Base-by-base conservation (phyloP, 2,113 vertebrate species). In the Picathartes gymnocephalus region DNA sequence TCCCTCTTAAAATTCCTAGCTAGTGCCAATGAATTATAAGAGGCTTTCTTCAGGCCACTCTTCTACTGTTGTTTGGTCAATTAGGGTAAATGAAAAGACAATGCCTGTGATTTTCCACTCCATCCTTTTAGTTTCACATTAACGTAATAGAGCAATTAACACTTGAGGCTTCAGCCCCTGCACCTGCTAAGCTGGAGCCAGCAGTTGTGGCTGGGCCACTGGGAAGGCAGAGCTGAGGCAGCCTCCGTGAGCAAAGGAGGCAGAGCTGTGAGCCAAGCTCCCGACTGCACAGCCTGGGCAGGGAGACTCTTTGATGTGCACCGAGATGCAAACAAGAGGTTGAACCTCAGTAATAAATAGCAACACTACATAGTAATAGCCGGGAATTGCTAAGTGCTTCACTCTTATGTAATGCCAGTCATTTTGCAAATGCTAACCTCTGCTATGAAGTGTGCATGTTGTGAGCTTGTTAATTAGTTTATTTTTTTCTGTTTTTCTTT, bases 91-190 rank as follows among this genome's bases (percentile, higher is more conserved):
- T 95, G 90, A 94, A 96, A 93, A 96, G 82, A 96, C 94, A 95
- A 96, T 94, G 86, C 76, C 88, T 42, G 61, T 86, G 92, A 96
- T 95, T 96, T 93, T 86, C 90, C 69, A 23, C 82, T 92, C 88
- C 69, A 92, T 94, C 79, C 88, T 76, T 92, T 81, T 83, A 92
- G 88, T 90, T 93, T 88, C 93, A 86, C 82, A 93, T 95, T 88
- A 96, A 77, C 21, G n/a, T 90, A 97, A 95, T 94, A 93, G 86
- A 83, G 86, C 77, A 95, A 97, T 96, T 97, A 97, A 96, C 86
- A 92, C 88, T 84, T 60, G 82, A 93, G 93, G 78, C 89, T 94
- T 93, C 90, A 90, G 84, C 54, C 62, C 82, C 74, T 73, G 62
- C 66, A 91, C 58, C 91, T 94, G 95, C 89, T 80, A 11, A 73